Conservation (phyloP, 2,113 vertebrate species). For the Peucedramus taeniatus region DNA sequence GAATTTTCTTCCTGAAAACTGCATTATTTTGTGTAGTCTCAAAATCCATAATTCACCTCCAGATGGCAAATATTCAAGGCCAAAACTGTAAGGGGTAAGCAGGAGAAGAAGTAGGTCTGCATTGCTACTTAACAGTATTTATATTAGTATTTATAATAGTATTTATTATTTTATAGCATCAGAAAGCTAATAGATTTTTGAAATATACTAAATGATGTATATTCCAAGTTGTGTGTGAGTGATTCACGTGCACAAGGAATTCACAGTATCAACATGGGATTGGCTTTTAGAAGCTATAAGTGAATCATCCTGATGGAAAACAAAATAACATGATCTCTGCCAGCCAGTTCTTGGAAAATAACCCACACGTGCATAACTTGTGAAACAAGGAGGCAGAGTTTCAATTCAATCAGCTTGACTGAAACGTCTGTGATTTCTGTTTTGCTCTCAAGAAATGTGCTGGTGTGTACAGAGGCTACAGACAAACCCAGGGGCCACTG, state of each 20-base stretch:
- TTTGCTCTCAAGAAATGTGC: not conserved
- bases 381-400: not conserved
- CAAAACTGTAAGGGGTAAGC: not conserved
- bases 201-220: not conserved
- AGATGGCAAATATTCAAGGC: not conserved
- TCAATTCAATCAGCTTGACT: not conserved
- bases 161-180: not conserved
- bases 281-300: not conserved
- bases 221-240: not conserved
- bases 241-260: not conserved
- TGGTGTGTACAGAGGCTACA: not conserved
- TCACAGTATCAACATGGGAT: not conserved
- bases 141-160: not conserved
- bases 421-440: not conserved
- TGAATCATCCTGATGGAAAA: not conserved
- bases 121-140: not conserved
- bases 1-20: not conserved
- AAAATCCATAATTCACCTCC: not conserved
- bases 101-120: not conserved
- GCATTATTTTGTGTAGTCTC: not conserved
- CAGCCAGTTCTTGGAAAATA: slow-evolving; percentile 20
- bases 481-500: not conserved
- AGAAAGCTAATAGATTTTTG: not conserved
- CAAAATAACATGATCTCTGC: not conserved
- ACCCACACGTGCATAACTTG: not conserved